Conservation (phyloP, 2,113 vertebrate genomes). For the Hippocampus mohnikei region DNA sequence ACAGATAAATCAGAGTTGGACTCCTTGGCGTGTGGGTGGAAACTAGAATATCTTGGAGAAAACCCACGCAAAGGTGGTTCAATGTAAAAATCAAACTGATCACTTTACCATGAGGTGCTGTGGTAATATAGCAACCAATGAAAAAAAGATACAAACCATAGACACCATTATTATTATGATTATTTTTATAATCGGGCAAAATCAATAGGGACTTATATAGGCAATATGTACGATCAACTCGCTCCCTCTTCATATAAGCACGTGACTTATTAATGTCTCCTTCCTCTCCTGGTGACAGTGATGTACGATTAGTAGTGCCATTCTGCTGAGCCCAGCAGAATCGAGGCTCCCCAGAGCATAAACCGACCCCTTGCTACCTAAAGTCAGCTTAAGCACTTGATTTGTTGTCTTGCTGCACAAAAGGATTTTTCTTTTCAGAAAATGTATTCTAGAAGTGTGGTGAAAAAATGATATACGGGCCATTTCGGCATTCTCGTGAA, state of each 20-base stretch:
- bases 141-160: no score
- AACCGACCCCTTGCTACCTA: slow-evolving; percentile 28
- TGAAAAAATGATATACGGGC: background rate
- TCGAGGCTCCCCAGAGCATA: slow-evolving; percentile 35
- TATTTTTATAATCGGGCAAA: background rate
- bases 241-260: background rate
- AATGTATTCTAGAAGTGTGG: background rate
- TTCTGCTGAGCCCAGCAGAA: slow-evolving; percentile 47
- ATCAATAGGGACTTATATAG: no score
- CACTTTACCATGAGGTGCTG: no score
- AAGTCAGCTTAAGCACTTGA: background rate
- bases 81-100: no score
- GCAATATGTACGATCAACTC: background rate
- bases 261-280: slow-evolving; percentile 39
- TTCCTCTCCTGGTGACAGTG: slow-evolving; percentile 43
- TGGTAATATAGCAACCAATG: no score
- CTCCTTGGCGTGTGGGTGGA: no score
- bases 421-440: background rate
- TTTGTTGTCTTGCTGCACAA: background rate
- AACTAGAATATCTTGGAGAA: background rate
- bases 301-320: slow-evolving; percentile 45
- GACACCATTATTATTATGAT: no score
- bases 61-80: background rate
- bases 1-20: no score
- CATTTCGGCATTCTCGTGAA: background rate